Evolutionary conservation across 1,140 invertebrate genomes (phyloP), one percentile per base, ranked within the genome.

Genomic region (Monomorium pharaonis): DNA sequence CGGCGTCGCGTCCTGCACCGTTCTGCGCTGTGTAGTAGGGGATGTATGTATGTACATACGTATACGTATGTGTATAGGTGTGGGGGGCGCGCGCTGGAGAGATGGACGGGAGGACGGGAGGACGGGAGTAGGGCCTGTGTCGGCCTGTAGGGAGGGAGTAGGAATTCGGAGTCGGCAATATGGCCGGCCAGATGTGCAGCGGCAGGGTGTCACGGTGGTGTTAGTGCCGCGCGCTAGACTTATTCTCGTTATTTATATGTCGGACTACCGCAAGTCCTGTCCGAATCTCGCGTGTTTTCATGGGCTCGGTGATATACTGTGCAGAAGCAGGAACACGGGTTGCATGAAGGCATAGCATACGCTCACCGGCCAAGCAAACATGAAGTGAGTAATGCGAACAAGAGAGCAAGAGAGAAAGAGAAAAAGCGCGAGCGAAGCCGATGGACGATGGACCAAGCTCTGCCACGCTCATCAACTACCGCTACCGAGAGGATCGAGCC

Each of bases 251-350:
- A 74, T 94, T 94, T 94, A 94, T 94, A 95, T 95, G 94, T 95
- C 94, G 93, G 93, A 94, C 92, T 93, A 93, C 91, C 92, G 94
- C 74, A 94, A 94, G 88, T 95, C 93, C 85, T 94, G 94, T 92
- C 93, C 92, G 86, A 93, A 94, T 93, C 92, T 94, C 92, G 93
- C 93, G 92, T 95, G 93, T 93, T 94, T 95, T 94, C 93, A 95
- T 95, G 94, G 94, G 92, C 93, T 95, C 93, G 92, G 94, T 91
- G 94, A 95, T 87, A 93, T 94, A 92, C 85, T 94, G 88, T 93
- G 94, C 87, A 92, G 92, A 84, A 93, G 92, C 90, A 92, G 93
- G 80, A 94, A 94, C 90, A 91, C 91, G 90, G 84, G 90, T 92
- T 93, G 94, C 93, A 92, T 93, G 94, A 95, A 92, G 92, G 89